Percentiles rank a stretch among this genome's conserved stretches.
Conservation (phyloP, 2,888 invertebrate genomes). For the Tetrapedia diversipes region DNA sequence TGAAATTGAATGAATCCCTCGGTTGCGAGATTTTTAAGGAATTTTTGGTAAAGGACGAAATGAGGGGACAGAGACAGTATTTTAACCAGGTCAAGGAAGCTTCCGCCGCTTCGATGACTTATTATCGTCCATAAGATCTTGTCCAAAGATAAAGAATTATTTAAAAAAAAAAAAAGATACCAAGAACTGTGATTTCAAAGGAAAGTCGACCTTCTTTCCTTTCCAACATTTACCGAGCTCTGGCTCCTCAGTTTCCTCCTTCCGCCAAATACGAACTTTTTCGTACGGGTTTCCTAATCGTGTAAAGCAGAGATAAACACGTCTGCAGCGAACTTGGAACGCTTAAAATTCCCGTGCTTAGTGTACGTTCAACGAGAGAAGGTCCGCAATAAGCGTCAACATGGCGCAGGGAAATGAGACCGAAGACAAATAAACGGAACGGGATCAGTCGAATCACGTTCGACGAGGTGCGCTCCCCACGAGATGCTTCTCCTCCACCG, state of each 20-base stretch:
- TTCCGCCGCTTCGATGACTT: no score
- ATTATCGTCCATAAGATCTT: no score
- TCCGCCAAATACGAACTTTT: background rate
- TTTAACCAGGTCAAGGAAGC: background rate
- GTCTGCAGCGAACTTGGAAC: background rate
- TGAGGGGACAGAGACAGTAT: background rate
- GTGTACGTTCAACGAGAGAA: background rate
- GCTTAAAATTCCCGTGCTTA: slow-evolving; percentile 4
- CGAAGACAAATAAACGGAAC: slow-evolving; percentile 32
- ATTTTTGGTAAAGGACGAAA: background rate
- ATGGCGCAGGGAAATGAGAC: slow-evolving; percentile 10
- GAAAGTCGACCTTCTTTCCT: background rate
- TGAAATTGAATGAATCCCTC: slow-evolving; percentile 18
- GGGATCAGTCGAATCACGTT: slow-evolving; percentile 36
- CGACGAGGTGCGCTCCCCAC: background rate
- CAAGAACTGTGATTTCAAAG: background rate
- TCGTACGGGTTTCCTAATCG: slow-evolving; percentile 2
- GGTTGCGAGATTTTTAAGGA: background rate
- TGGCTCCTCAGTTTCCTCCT: background rate
- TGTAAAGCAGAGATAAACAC: background rate
- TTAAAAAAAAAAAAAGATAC: no score
- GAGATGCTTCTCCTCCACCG: background rate
- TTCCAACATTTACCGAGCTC: background rate
- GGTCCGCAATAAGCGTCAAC: slow-evolving; percentile 20
- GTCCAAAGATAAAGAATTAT: no score